phyloP scores from a whole-genome alignment of 2,888 invertebrate species.

The Tricholauxania praeusta region DNA sequence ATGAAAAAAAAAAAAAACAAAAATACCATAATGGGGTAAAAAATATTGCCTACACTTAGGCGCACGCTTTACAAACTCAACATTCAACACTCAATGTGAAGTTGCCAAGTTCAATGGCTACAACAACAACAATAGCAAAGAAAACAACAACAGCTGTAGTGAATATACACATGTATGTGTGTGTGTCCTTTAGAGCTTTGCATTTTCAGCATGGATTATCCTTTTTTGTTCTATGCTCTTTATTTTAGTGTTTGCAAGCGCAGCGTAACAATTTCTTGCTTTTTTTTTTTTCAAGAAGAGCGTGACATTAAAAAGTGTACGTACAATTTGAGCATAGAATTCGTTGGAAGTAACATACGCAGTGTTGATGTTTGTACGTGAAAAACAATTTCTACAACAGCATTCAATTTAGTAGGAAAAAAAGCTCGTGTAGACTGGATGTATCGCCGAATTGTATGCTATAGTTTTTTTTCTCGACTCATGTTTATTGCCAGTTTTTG shows the following conservation, averaged over 20 bases:
- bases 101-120: conserved; percentile 32
- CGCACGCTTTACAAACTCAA: not conserved
- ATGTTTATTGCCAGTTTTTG: not conserved
- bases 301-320: too few species aligned
- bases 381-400: not conserved
- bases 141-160: too few species aligned
- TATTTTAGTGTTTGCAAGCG: too few species aligned
- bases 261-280: too few species aligned
- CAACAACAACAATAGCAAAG: too few species aligned
- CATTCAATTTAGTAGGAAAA: not conserved
- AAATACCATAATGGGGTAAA: not conserved
- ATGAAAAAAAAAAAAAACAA: not conserved
- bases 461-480: not conserved
- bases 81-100: not conserved
- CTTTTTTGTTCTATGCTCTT: not conserved
- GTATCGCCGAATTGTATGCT: too few species aligned
- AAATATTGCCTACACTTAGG: conserved; percentile 25
- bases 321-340: conserved; percentile 8
- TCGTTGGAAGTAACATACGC: not conserved
- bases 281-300: too few species aligned
- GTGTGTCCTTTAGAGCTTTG: not conserved
- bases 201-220: conserved; percentile 21
- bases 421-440: conserved; percentile 8
- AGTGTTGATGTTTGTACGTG: too few species aligned
- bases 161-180: not conserved